Evolutionary conservation across 2,888 invertebrate genomes (phyloP).

Genomic region (Chalcis sispes): DNA sequence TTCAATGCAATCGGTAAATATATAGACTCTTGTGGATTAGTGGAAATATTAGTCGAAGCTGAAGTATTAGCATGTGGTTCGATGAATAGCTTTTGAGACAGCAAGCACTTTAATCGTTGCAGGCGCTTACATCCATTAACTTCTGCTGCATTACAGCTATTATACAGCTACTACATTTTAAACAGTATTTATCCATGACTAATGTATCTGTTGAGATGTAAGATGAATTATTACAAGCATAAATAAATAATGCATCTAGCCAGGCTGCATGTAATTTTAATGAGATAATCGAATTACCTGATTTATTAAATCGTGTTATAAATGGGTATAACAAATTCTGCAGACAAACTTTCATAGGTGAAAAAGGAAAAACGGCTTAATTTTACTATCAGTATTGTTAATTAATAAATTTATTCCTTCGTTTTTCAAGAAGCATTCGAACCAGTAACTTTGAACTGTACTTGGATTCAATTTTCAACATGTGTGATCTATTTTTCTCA

Average conservation of each 20-base stretch:
- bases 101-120: conserved; percentile 67
- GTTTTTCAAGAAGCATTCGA: conserved; percentile 64
- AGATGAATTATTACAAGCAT: not conserved
- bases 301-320: too few relatives aligned
- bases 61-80: conserved; percentile 65
- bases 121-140: conserved; percentile 61
- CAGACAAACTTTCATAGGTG: conserved; percentile 54
- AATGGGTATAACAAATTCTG: conserved; percentile 55
- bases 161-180: too few relatives aligned
- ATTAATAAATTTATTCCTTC: conserved; percentile 45
- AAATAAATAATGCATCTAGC: not conserved
- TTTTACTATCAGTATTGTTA: conserved; percentile 59
- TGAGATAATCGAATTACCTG: not conserved
- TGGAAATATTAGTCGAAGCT: conserved; percentile 61
- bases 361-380: conserved; percentile 59
- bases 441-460: conserved; percentile 65
- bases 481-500: conserved; percentile 55
- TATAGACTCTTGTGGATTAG: conserved; percentile 61
- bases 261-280: not conserved
- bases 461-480: too few relatives aligned
- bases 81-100: conserved; percentile 60
- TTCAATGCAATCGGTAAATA: conserved; percentile 58
- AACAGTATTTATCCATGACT: not conserved
- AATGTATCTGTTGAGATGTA: not conserved
- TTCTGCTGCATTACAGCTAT: conserved; percentile 60